These are phyloP conservation scores for Toxotes jaculatrix DNA, from an alignment of 2,113 vertebrate species.

Conservation along the genomic window DNA sequence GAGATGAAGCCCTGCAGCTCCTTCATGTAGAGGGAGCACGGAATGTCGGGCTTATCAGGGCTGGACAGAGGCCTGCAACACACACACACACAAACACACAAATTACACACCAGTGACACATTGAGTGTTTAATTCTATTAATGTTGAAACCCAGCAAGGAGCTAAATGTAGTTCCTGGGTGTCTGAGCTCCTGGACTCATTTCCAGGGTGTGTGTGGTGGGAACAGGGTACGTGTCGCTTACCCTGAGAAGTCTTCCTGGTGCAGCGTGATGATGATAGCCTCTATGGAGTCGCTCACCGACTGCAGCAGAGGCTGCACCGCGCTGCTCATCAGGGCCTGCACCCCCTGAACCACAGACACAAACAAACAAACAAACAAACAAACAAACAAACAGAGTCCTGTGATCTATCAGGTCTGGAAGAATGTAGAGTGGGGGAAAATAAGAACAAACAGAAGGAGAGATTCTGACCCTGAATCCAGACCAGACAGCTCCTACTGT, in stretches of 20 bases:
- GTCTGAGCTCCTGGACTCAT: too few relatives aligned
- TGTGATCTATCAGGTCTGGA: neutral
- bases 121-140: too few relatives aligned
- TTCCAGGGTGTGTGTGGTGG: too few relatives aligned
- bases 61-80: conserved; percentile 84
- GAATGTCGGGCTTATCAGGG: conserved; percentile 89
- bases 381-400: neutral
- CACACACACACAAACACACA: neutral
- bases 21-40: conserved; percentile 98
- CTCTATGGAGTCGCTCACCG: conserved; percentile 94
- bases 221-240: neutral
- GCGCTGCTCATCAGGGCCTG: conserved; percentile 92
- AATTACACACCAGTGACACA: too few relatives aligned
- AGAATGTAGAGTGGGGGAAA: neutral
- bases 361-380: too few relatives aligned
- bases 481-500: neutral
- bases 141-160: too few relatives aligned
- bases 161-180: too few relatives aligned
- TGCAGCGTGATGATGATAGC: conserved; percentile 98
- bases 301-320: conserved; percentile 93
- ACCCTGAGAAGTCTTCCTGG: conserved; percentile 97
- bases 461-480: neutral
- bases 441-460: neutral
- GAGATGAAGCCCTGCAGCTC: conserved; percentile 96
- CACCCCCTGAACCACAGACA: conserved; percentile 87